Conservation (phyloP, 2,888 invertebrate genomes). For the Polydrusus cervinus region DNA sequence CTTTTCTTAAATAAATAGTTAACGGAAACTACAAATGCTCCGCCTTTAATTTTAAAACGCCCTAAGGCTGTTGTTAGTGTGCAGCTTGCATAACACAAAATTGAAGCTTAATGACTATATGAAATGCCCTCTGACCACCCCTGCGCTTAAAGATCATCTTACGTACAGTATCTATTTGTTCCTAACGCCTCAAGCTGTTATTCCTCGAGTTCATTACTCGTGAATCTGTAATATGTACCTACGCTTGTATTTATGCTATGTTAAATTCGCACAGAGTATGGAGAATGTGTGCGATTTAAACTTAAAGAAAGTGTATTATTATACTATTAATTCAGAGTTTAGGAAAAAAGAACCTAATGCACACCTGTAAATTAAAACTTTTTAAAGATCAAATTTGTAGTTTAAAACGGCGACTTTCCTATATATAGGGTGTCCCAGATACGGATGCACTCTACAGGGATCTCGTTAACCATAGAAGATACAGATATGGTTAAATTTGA, state of each 20-base stretch:
- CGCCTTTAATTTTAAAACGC: conserved; percentile 30
- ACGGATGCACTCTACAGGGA: too few relatives aligned
- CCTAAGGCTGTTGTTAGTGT: conserved; percentile 27
- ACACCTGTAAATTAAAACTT: too few relatives aligned
- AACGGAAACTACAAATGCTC: conserved; percentile 12
- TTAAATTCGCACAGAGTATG: conserved; percentile 39
- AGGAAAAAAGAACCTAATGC: too few relatives aligned
- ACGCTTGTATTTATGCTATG: conserved; percentile 35
- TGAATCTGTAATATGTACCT: conserved; percentile 31
- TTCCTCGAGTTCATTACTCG: conserved; percentile 43
- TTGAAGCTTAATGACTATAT: conserved; percentile 38
- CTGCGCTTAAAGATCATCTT: conserved; percentile 40
- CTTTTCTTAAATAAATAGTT: not conserved
- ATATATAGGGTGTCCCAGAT: too few relatives aligned
- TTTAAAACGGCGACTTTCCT: too few relatives aligned
- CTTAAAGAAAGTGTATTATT: not conserved
- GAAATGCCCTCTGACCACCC: conserved; percentile 46
- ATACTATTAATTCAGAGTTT: not conserved
- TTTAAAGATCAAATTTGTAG: too few relatives aligned
- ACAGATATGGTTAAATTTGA: too few relatives aligned
- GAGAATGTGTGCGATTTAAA: conserved; percentile 26
- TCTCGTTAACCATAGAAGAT: too few relatives aligned
- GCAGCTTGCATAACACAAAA: conserved; percentile 33
- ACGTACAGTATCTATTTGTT: conserved; percentile 35
- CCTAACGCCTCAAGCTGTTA: conserved; percentile 29